Percentiles rank a stretch among this genome's conserved stretches.
Evolutionary conservation across 2,888 invertebrate genomes (phyloP).

Genomic region (Drosophila heteroneura): DNA sequence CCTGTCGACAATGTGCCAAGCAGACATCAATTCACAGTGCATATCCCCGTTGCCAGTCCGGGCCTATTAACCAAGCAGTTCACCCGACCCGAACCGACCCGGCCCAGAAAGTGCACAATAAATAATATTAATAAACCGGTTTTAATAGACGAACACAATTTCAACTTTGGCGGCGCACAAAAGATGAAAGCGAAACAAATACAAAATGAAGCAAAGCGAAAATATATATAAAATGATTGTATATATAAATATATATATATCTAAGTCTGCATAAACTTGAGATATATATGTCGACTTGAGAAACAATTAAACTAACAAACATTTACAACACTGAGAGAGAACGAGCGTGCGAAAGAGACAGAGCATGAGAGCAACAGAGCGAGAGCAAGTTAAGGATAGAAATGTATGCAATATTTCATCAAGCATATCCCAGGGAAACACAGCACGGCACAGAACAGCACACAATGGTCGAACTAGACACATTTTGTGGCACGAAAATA

Average conservation of each 20-base stretch:
- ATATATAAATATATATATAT: background rate
- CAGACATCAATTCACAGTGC: conserved; percentile 28
- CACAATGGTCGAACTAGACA: background rate
- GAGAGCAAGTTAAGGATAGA: background rate
- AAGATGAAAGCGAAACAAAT: conserved; percentile 36
- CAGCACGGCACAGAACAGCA: background rate
- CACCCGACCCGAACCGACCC: background rate
- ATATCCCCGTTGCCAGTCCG: background rate
- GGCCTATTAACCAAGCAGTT: background rate
- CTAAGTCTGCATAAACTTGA: background rate
- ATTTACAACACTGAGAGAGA: background rate
- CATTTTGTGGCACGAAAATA: background rate
- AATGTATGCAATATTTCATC: conserved; percentile 31
- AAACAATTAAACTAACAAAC: conserved; percentile 45
- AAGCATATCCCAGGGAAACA: conserved; percentile 29
- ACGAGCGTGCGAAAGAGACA: background rate
- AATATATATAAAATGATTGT: background rate
- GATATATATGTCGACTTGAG: conserved; percentile 10
- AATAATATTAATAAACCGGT: conserved; percentile 34
- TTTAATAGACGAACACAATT: conserved; percentile 25
- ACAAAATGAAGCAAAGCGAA: conserved; percentile 3
- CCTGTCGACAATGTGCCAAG: conserved; percentile 43
- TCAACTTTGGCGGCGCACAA: conserved; percentile 26
- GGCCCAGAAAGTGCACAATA: conserved; percentile 24
- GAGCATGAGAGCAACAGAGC: background rate